Evolutionary conservation across 2,888 invertebrate genomes (phyloP).

Genomic region (Lagria hirta): DNA sequence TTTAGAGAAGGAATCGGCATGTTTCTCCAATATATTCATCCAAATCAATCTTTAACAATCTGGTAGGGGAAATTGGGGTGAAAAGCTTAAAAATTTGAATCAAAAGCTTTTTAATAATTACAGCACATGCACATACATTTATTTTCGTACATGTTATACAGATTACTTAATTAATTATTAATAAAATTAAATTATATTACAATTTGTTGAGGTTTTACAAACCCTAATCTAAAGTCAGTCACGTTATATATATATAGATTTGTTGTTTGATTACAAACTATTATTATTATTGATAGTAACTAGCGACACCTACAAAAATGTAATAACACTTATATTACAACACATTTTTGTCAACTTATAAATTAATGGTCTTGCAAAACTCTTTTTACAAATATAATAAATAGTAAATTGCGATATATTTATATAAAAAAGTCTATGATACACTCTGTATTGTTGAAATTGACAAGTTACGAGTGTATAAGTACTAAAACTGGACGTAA

Average conservation of each 20-base stretch:
- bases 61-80: conserved; percentile 24
- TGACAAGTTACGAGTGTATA: conserved; percentile 34
- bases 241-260: conserved; percentile 32
- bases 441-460: conserved; percentile 29
- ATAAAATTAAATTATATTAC: conserved; percentile 48
- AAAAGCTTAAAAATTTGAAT: conserved; percentile 32
- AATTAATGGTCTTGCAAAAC: conserved; percentile 40
- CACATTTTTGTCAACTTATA: conserved; percentile 40
- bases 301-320: conserved; percentile 52
- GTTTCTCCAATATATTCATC: too few relatives aligned
- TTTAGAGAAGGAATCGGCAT: too few relatives aligned
- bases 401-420: conserved; percentile 37
- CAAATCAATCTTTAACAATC: conserved; percentile 9
- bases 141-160: conserved; percentile 54
- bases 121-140: conserved; percentile 57
- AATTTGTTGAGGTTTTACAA: conserved; percentile 40
- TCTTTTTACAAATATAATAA: conserved; percentile 47
- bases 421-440: conserved; percentile 39
- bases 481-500: conserved; percentile 49
- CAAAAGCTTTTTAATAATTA: conserved; percentile 48
- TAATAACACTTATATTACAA: conserved; percentile 52
- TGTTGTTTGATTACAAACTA: conserved; percentile 33
- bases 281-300: too few relatives aligned
- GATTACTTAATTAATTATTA: conserved; percentile 39
- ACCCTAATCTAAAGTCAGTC: conserved; percentile 47